Evolutionary conservation across 2,797 vertebrate genomes (phyloP).

Genomic region (Muraenolepis orangiensis): DNA sequence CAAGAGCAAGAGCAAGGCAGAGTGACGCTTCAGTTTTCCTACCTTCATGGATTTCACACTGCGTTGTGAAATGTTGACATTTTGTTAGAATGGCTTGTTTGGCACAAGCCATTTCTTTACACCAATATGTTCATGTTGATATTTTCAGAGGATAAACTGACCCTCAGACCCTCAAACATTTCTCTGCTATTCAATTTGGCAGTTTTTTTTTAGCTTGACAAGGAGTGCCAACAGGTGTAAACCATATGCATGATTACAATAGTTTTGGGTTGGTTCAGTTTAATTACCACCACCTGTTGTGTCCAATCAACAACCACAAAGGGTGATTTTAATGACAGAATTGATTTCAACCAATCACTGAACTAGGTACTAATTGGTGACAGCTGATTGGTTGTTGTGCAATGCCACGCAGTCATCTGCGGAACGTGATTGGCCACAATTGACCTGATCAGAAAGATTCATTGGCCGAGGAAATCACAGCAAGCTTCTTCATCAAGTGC

Average conservation of each 20-base stretch:
- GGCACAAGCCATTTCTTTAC: not conserved
- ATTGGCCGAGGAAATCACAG: slow-evolving; percentile 30
- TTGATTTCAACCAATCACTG: not conserved
- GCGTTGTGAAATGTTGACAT: not conserved
- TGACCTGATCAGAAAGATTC: not conserved
- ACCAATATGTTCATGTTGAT: not conserved
- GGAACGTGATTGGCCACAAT: not conserved
- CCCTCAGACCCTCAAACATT: too few species aligned
- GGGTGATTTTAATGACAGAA: not conserved
- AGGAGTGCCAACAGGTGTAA: not conserved
- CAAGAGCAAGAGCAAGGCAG: slow-evolving; percentile 55
- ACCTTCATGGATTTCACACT: not conserved
- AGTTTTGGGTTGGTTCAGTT: not conserved
- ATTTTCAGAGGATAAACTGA: not conserved
- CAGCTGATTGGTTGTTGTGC: not conserved
- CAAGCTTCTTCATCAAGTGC: slow-evolving; percentile 25
- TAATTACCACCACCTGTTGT: not conserved
- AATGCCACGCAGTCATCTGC: not conserved
- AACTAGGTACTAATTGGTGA: not conserved
- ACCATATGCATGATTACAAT: not conserved
- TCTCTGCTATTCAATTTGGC: not conserved
- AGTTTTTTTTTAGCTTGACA: not conserved
- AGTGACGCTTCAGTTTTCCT: slow-evolving; percentile 36
- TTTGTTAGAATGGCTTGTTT: not conserved
- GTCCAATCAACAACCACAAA: not conserved